Conservation (phyloP, 2,888 invertebrate genomes). For the Zelleria hepariella region DNA sequence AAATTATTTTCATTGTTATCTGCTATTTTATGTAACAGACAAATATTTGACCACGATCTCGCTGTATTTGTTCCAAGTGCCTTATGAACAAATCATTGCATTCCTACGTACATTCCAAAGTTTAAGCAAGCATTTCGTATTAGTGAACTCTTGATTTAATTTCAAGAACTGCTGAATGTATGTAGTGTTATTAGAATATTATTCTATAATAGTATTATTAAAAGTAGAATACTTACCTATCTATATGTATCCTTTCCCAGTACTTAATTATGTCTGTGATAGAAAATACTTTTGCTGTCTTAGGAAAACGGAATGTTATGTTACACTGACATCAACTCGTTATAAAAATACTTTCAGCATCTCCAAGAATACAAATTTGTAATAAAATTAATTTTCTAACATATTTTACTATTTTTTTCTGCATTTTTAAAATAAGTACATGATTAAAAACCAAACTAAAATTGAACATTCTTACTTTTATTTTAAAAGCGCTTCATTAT, state of each 20-base stretch:
- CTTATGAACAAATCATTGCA: conserved; percentile 65
- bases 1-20: neutral
- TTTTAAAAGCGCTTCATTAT: too few relatives aligned
- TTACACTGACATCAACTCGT: conserved; percentile 6
- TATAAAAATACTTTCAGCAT: conserved; percentile 11
- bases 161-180: neutral
- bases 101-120: conserved; percentile 52
- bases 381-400: conserved; percentile 66
- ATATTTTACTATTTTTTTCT: conserved; percentile 56
- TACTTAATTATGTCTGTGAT: conserved; percentile 49
- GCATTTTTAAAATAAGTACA: conserved; percentile 54
- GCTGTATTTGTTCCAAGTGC: conserved; percentile 66
- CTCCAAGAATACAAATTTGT: conserved; percentile 62
- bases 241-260: conserved; percentile 10
- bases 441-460: conserved; percentile 47
- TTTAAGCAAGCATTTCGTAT: neutral
- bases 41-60: conserved; percentile 38
- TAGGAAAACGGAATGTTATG: neutral
- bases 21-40: neutral
- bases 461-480: conserved; percentile 9
- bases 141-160: neutral
- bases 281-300: conserved; percentile 18
- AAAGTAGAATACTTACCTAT: conserved; percentile 5
- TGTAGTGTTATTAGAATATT: neutral
- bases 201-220: conserved; percentile 10